phyloP scores from a whole-genome alignment of 2,797 vertebrate genomes.

The Oreochromis mossambicus region DNA sequence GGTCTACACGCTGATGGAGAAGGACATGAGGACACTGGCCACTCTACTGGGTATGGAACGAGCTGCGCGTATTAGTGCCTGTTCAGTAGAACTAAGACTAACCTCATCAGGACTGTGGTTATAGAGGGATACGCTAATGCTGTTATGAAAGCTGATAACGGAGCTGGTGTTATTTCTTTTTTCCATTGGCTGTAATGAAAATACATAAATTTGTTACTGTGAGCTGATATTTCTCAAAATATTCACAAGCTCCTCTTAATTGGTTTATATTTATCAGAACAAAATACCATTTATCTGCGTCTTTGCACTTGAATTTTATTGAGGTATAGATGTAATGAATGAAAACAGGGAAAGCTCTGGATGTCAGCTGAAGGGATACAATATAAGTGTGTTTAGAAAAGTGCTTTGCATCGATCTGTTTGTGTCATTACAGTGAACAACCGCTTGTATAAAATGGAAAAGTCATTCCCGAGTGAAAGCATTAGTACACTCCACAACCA shows the following conservation, averaged over 20 bases:
- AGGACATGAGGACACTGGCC: slow-evolving; percentile 94
- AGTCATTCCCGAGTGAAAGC: slow-evolving; percentile 12
- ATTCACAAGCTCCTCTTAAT: neutral
- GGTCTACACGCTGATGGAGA: slow-evolving; percentile 95
- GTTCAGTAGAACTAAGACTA: neutral
- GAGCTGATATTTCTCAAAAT: neutral
- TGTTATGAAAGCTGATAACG: neutral
- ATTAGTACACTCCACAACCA: neutral
- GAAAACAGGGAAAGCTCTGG: neutral
- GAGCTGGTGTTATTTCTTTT: neutral
- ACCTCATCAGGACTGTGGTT: neutral
- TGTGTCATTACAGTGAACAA: slow-evolving; percentile 8
- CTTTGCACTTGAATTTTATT: neutral
- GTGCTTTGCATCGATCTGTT: slow-evolving; percentile 55
- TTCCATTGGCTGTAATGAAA: neutral
- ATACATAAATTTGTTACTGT: neutral
- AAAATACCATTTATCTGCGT: neutral
- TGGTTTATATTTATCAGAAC: neutral
- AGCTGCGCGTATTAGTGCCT: neutral
- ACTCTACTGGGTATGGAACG: slow-evolving; percentile 84
- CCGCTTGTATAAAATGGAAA: slow-evolving; percentile 26
- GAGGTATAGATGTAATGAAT: neutral
- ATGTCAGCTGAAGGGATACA: neutral
- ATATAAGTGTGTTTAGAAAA: neutral
- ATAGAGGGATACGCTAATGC: neutral